These are phyloP conservation scores for Chloebia gouldiae DNA, from an alignment of 2,113 vertebrate species.

Conservation along the genomic window DNA sequence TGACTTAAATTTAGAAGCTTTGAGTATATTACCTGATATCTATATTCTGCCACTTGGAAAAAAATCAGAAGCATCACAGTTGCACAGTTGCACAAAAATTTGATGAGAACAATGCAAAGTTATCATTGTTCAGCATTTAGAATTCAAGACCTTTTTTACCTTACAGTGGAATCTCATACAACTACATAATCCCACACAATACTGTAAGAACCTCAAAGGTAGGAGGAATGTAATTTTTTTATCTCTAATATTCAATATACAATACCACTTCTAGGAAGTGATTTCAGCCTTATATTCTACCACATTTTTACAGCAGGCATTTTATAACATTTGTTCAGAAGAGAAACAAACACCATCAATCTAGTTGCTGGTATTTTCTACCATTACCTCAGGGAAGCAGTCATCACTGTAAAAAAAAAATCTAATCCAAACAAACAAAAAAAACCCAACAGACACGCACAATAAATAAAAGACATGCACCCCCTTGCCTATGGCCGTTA, in stretches of 20 bases:
- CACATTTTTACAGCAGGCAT: neutral
- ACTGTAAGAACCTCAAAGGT: neutral
- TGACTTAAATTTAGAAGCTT: neutral
- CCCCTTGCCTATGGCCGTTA: neutral
- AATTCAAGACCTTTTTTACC: neutral
- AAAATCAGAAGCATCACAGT: neutral
- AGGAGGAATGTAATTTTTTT: neutral
- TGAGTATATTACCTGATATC: neutral
- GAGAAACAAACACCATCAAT: neutral
- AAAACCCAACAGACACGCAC: neutral
- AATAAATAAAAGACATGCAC: rapidly evolving
- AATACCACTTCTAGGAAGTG: neutral
- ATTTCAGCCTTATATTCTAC: neutral
- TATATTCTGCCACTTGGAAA: neutral
- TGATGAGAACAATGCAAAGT: neutral
- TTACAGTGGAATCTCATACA: neutral
- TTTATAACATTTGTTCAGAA: neutral
- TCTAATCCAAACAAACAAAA: neutral
- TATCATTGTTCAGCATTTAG: neutral
- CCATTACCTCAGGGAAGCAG: neutral
- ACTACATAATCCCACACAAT: neutral
- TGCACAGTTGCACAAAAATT: neutral
- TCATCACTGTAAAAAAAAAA: neutral
- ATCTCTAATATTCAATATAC: neutral
- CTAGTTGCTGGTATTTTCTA: neutral